Base-by-base conservation (phyloP, 2,113 vertebrate species). In the Caloenas nicobarica region DNA sequence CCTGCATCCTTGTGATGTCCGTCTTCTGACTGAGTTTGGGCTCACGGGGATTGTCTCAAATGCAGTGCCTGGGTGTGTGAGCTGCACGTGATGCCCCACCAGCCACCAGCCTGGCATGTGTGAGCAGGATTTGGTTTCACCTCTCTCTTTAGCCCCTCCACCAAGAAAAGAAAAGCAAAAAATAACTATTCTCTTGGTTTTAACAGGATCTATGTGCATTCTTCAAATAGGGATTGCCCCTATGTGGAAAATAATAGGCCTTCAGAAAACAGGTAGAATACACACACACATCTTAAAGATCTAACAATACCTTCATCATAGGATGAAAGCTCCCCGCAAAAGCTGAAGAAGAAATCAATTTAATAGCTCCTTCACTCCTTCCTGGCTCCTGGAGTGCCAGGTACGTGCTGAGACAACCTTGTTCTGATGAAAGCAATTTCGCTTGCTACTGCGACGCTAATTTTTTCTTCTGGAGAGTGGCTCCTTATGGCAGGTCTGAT, bases 391-490 rank as follows among this genome's bases (percentile, higher is more conserved):
- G 62, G 57, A 82, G 93, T 58, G 81, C 88, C 92, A 62, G 83
- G 23, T 85, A 36, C 10, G 19, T 85, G 91, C 88, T 79, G 70
- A 94, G 77, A 81, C 88, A 87, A 89, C 83, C 44, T 89, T 85
- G 48, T 29, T 71, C 87, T 58, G 81, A 81, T 81, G 73, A 93
- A 76, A 89, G 83, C 80, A 78, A 34, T 87, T 89, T 68, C 50
- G 23, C 80, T 84, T 68, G 69, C 91, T 85, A 95, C 88, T 84
- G 53, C 26, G 73, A 79, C 0, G 1, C 54, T 81, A 13, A 33
- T 89, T 79, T 94, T 91, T 85, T 89, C 62, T 69, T 94, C 91
- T 93, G 65, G 44, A 78, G 50, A 91, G 70, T 54, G 40, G 40
- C 36, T 96, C 68, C 85, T 95, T 72, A 66, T 22, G 79, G 77